phyloP scores from a whole-genome alignment of 30 jellyfish, hydroid and myxozoan genomes.

The Cassiopea xamachana region DNA sequence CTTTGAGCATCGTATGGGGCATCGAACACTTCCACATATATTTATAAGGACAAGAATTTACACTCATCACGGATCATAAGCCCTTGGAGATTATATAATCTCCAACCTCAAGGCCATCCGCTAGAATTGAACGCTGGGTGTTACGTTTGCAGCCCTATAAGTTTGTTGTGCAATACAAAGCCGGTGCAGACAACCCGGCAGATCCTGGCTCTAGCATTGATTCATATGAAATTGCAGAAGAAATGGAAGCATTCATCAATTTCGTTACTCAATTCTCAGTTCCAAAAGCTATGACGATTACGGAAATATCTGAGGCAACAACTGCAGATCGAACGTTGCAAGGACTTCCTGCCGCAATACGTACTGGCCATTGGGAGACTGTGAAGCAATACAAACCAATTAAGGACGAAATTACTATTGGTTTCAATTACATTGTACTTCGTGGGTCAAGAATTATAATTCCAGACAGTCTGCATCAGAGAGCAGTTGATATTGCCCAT shows the following conservation, averaged over 20 bases:
- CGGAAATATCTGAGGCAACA: conserved; percentile 4
- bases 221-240: neutral
- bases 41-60: conserved; percentile 18
- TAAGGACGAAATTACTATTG: neutral
- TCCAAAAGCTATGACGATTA: conserved; percentile 20
- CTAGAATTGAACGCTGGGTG: too few species aligned
- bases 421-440: neutral
- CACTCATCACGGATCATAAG: conserved; percentile 46
- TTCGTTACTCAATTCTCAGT: neutral
- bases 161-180: conserved; percentile 8
- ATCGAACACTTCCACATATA: conserved; percentile 20
- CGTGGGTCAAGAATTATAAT: conserved; percentile 11
- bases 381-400: conserved; percentile 2
- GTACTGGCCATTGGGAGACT: neutral
- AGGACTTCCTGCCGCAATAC: conserved; percentile 14
- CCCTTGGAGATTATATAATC: conserved; percentile 18
- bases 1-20: conserved; percentile 46
- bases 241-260: neutral
- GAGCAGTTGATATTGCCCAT: conserved; percentile 18
- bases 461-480: neutral
- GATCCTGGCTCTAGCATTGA: conserved; percentile 1
- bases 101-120: too few species aligned
- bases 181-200: conserved; percentile 43
- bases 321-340: neutral
- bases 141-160: too few species aligned